Conservation (phyloP, 2,888 invertebrate species). For the Ectobius pallidus region DNA sequence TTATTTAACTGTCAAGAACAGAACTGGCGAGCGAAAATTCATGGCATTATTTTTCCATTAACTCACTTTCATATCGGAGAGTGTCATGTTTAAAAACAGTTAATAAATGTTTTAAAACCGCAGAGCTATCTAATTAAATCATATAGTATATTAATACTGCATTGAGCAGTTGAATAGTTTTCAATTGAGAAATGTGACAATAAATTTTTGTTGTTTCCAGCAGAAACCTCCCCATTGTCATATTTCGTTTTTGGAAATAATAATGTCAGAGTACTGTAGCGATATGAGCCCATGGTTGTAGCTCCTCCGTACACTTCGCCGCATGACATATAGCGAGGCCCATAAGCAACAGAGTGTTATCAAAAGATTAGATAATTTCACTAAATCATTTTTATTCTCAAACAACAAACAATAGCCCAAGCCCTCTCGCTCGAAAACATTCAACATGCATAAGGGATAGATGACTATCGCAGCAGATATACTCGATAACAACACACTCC, state of each 20-base stretch:
- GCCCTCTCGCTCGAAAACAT: not conserved
- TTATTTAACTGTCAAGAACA: no score
- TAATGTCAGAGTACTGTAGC: not conserved
- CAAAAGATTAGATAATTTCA: slow-evolving; percentile 29
- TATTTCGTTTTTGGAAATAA: not conserved
- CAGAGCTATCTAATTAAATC: not conserved
- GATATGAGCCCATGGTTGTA: not conserved
- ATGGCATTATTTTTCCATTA: no score
- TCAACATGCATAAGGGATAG: slow-evolving; percentile 19
- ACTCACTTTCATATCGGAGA: no score
- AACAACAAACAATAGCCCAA: not conserved
- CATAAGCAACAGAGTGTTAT: slow-evolving; percentile 29
- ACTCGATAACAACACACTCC: slow-evolving; percentile 15
- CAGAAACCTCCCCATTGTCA: not conserved
- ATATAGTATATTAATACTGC: no score
- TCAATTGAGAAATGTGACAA: not conserved
- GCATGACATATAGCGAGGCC: slow-evolving; percentile 8
- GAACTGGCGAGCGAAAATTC: no score
- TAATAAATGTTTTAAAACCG: not conserved
- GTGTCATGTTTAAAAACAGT: no score
- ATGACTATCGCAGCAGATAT: slow-evolving; percentile 8
- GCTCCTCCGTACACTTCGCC: not conserved
- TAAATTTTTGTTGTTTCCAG: not conserved
- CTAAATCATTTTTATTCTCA: slow-evolving; percentile 29
- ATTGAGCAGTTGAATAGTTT: no score